phyloP scores from a whole-genome alignment of 2,113 vertebrate species.

The Callipepla squamata region DNA sequence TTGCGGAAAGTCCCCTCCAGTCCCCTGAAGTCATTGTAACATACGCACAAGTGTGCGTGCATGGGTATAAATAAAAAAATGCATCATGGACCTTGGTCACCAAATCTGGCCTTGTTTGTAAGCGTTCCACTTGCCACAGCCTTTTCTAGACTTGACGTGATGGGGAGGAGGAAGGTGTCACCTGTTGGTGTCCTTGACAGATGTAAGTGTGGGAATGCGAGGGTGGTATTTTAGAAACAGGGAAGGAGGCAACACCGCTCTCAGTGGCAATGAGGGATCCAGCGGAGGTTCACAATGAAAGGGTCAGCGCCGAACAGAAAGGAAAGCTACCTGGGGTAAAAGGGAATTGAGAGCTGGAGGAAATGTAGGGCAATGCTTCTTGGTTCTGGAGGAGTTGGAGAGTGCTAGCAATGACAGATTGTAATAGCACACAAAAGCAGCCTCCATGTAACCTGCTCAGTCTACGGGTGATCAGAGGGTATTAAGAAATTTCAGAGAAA shows the following conservation, averaged over 20 bases:
- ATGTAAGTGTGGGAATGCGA: neutral
- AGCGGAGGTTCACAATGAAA: neutral
- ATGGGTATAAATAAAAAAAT: constrained; percentile 81
- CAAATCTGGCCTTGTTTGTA: constrained; percentile 76
- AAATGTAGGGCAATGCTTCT: neutral
- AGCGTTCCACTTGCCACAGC: constrained; percentile 53
- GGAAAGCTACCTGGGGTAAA: neutral
- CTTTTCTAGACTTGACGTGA: constrained; percentile 31
- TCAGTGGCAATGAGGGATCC: rapidly evolving
- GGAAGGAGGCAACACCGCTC: neutral
- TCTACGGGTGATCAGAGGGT: neutral
- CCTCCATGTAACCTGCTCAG: neutral
- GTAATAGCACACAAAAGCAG: rapidly evolving
- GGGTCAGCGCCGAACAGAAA: neutral
- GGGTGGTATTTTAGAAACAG: neutral
- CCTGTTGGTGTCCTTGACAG: constrained; percentile 74
- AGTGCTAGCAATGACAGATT: neutral
- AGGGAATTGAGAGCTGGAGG: neutral
- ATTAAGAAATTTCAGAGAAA: neutral
- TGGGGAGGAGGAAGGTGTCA: constrained; percentile 59
- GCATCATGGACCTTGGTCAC: constrained; percentile 69
- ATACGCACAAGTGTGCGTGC: constrained; percentile 65
- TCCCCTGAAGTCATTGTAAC: constrained; percentile 78
- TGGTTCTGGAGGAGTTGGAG: neutral
- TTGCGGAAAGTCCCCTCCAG: constrained; percentile 78